Percentiles rank a stretch among this genome's conserved stretches.
phyloP scores from a whole-genome alignment of 2,113 vertebrate species.

The Mus spicilegus region DNA sequence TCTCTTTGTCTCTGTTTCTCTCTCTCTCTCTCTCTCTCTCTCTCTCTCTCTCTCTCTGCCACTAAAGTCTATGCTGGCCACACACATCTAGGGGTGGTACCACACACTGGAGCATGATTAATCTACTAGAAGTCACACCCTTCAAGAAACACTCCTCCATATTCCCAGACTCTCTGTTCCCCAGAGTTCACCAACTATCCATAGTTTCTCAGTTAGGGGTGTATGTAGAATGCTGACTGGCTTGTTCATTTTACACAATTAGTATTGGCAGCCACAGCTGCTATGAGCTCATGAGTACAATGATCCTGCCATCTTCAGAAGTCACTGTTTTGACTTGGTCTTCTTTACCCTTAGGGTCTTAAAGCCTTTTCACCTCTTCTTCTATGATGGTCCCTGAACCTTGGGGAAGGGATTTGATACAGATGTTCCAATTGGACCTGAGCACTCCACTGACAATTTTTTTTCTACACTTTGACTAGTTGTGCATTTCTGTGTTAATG shows the following conservation, averaged over 20 bases:
- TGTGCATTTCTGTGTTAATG: not conserved
- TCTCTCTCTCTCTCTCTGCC: too few relatives aligned
- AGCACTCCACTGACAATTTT: not conserved
- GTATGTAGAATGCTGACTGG: not conserved
- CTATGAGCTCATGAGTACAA: not conserved
- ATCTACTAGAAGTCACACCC: not conserved
- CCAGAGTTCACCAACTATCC: not conserved
- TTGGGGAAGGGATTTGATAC: not conserved
- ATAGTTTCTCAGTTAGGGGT: not conserved
- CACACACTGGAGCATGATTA: too few relatives aligned
- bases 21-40: too few relatives aligned
- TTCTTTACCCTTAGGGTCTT: not conserved
- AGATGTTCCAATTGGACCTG: not conserved
- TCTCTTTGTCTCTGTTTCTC: too few relatives aligned
- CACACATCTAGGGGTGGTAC: too few relatives aligned
- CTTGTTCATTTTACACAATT: not conserved
- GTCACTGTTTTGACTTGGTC: not conserved
- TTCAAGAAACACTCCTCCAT: not conserved
- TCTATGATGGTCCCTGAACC: not conserved
- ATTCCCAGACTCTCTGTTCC: not conserved
- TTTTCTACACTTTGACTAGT: not conserved
- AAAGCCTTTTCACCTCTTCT: not conserved
- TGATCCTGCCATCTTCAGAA: not conserved
- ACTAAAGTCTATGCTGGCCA: too few relatives aligned
- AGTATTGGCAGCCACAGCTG: not conserved